Conservation (phyloP, 2,797 vertebrate species). For the Hyperoplus immaculatus region DNA sequence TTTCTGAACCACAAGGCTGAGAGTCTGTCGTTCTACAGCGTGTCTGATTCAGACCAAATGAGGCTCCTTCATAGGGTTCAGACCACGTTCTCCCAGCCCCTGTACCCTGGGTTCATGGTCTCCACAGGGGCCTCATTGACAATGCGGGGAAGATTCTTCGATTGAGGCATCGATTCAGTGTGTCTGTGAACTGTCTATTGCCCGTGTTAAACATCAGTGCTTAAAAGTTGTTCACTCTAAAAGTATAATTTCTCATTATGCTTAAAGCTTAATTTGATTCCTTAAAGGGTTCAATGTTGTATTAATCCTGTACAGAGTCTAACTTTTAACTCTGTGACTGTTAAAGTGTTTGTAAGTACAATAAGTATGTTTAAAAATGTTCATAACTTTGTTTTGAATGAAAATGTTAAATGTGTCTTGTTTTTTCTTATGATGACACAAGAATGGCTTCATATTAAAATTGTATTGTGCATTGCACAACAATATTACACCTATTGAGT, state of each 20-base stretch:
- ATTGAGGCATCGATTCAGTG: background rate
- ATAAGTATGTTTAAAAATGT: background rate
- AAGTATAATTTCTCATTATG: background rate
- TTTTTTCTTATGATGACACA: too few species aligned
- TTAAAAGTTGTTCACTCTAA: background rate
- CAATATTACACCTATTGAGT: too few species aligned
- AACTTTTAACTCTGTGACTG: background rate
- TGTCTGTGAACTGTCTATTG: too few species aligned
- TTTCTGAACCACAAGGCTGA: conserved; percentile 59
- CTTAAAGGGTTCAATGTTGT: background rate
- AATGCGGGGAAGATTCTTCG: conserved; percentile 20
- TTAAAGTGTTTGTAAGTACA: background rate
- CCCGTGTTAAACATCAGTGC: background rate
- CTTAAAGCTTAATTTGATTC: background rate
- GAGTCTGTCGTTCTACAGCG: conserved; percentile 49
- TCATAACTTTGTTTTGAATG: background rate
- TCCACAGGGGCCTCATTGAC: conserved; percentile 42
- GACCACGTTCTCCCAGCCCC: conserved; percentile 60
- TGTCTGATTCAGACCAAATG: conserved; percentile 52
- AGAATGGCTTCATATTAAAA: too few species aligned
- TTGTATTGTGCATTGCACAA: too few species aligned
- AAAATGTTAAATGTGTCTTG: too few species aligned
- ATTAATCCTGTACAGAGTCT: too few species aligned
- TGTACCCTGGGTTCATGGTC: conserved; percentile 61
- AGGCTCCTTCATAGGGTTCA: conserved; percentile 58